Evolutionary conservation across 2,888 invertebrate species (phyloP).

Genomic region (Margaritifera margaritifera): DNA sequence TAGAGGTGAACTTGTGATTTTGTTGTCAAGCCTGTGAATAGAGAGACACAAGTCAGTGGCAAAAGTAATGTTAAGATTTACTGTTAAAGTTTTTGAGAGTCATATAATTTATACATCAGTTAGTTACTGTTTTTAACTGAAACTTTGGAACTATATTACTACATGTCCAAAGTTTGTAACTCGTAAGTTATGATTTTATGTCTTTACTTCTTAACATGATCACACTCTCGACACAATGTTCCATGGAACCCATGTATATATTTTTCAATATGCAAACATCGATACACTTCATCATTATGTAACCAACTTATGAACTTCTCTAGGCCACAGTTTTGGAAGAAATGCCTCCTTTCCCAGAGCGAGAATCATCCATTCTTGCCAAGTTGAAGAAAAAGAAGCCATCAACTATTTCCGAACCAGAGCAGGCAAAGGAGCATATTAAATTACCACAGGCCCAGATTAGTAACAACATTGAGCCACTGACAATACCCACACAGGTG

Average conservation of each 20-base stretch:
- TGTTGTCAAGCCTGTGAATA: no score
- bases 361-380: conserved; percentile 97
- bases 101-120: no score
- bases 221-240: background rate
- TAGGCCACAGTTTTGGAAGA: conserved; percentile 97
- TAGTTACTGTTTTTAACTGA: no score
- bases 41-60: no score
- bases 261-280: background rate
- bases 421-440: conserved; percentile 52
- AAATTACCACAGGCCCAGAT: conserved; percentile 57
- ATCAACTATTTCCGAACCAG: conserved; percentile 80
- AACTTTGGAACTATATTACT: no score
- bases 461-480: conserved; percentile 41
- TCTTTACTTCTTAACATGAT: no score
- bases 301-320: conserved; percentile 4
- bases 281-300: background rate
- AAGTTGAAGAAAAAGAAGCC: conserved; percentile 99
- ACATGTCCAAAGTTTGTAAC: no score
- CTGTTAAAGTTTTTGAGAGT: no score
- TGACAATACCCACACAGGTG: conserved; percentile 19
- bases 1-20: no score
- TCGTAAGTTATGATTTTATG: no score
- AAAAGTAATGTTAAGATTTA: no score
- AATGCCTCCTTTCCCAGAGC: conserved; percentile 99
- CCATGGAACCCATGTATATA: background rate